Evolutionary conservation across 2,113 vertebrate genomes (phyloP), one percentile per base, ranked within the genome.

Genomic region (Protomyctophum bolini): DNA sequence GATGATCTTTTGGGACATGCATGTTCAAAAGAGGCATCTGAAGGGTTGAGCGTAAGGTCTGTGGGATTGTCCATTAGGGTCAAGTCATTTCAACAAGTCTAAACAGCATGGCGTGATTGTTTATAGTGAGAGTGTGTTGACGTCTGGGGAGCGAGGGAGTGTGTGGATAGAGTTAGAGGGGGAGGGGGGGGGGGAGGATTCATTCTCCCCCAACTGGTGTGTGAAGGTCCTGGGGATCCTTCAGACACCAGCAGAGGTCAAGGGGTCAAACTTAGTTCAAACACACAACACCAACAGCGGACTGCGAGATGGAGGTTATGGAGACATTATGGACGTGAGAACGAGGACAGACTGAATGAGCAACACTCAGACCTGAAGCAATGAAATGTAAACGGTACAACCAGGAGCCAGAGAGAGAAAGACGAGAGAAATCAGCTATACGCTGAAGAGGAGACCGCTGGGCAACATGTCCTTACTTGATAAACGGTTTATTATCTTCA

Each of bases 401-500:
- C 3, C 10, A 60, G n/a, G 7, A 41, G 55, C 41, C 21, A 45
- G 48, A 59, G 52, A 50, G 52, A 48, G 52, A 51, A 58, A 73
- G 8, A 46, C 70, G 69, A 73, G 81, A 82, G 66, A 81, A 72
- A 73, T 79, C 59, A 87, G 91, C 85, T 89, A 87, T 58, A 83
- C 68, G 88, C 86, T 89, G 83, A 84, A 64, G 91, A 93, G 90
- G 91, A 93, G 79, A 94, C 89, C 94, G 95, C 95, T 96, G 94
- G 94, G 77, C 94, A 96, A 95, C 75, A 93, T 94, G 94, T 94
- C 95, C 98, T 99, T 99, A 99, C 97, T 99, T 99, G 97, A 99
- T 97, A 96, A 98, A 98, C 94, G 93, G 96, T 95, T 99, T 99
- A 99, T 99, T 98, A 98, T 99, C 97, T 98, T 99, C 97, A 98